Evolutionary conservation across 1,140 invertebrate genomes (phyloP).

Genomic region (Sarcophaga peregrina): DNA sequence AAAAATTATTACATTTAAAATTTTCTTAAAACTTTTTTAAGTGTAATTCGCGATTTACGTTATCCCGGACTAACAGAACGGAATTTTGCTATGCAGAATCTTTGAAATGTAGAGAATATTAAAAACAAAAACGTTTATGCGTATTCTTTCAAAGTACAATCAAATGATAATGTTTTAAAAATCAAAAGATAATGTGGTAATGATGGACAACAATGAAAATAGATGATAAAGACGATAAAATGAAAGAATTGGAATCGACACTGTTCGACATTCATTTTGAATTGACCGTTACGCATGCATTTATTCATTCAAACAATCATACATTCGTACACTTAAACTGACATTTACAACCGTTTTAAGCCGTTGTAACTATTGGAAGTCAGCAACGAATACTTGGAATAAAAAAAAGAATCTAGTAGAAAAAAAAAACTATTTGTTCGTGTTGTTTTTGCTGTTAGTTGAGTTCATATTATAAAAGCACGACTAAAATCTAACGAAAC

Average conservation of each 20-base stretch:
- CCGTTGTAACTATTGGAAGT: not conserved
- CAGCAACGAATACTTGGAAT: not conserved
- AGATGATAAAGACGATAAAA: constrained; percentile 14
- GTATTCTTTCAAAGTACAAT: not conserved
- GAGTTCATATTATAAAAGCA: no score
- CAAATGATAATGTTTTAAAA: constrained; percentile 22
- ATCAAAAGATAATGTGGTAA: constrained; percentile 23
- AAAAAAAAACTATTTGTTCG: no score
- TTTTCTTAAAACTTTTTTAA: no score
- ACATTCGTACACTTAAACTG: not conserved
- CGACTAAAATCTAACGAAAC: no score
- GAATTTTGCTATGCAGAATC: no score
- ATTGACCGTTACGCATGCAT: constrained; percentile 35
- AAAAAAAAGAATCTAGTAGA: not conserved
- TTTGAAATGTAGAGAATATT: no score
- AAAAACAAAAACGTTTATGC: no score
- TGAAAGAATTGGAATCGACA: not conserved
- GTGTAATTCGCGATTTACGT: no score
- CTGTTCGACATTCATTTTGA: constrained; percentile 11
- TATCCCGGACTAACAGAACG: no score
- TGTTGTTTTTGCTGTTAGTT: not conserved
- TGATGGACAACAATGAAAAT: not conserved
- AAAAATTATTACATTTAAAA: no score
- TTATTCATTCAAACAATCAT: not conserved
- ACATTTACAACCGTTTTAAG: constrained; percentile 8